Base-by-base conservation (phyloP, 2,888 invertebrate species). In the Eledona agricola region DNA sequence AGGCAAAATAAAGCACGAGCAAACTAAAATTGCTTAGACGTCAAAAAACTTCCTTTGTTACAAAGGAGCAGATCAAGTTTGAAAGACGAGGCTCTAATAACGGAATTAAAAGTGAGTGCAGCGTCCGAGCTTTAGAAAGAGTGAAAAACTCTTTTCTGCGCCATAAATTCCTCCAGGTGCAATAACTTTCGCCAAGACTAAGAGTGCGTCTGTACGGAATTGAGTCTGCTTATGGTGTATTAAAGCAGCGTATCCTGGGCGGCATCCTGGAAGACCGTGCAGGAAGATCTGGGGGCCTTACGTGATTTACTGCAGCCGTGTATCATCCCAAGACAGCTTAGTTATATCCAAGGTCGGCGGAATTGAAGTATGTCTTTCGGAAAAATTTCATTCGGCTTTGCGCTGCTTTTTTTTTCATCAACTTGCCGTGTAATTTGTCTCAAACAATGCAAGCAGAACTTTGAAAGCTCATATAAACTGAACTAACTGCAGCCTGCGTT, bases 241-340 rank as follows among this genome's bases (percentile, higher is more conserved):
- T 55, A 55, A 16, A 45, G 23, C 31, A 45, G 3, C 16, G 50
- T 32, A 50, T 50, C 38, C 23, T 29, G 11, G 37, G 28, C 45
- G 50, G 54, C 50, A 31, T 47, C 31, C 45, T 45, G 22, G 51
- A 51, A 34, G 50, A 22, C 45, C 52, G 47, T 49, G 37, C 50
- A 35, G 58, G 56, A 55, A 56, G 43, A 55, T 51, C 58, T 54
- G 34, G 42, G n/a, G 53, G 58, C 59, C 65, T 61, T 59, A 54
- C 54, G 62, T 72, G 72, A 72, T 72, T 71, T 71, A 72, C 67
- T 54, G 55, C 62, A 38, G 62, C 62, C 65, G 56, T 72, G 67
- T 62, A 68, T 72, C 71, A 71, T 71, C 62, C 62, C 54, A 56
- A 60, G 70, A 70, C 70, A 68, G 63, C 58, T 57, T 56, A 62